These are phyloP conservation scores for Perccottus glenii DNA, from an alignment of 2,113 vertebrate species.

Conservation along the genomic window DNA sequence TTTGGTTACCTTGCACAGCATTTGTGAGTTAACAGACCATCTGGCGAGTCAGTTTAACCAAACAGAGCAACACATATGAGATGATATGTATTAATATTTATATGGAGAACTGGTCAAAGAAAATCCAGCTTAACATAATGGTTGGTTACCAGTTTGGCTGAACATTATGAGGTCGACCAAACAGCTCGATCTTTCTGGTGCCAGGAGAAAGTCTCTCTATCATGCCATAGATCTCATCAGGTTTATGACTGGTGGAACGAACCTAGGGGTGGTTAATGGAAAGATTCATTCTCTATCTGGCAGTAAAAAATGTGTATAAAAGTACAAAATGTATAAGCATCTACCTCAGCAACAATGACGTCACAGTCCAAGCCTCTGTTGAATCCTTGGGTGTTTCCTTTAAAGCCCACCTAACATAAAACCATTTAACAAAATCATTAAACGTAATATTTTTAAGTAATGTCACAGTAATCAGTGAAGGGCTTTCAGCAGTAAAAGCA, in stretches of 20 bases:
- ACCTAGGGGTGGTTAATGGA: constrained; percentile 73
- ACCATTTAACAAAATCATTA: neutral
- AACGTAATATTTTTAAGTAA: neutral
- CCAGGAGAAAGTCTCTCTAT: constrained; percentile 92
- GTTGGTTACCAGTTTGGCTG: constrained; percentile 88
- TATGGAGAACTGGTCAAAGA: too few species aligned
- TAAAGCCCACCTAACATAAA: constrained; percentile 86
- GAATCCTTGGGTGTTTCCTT: constrained; percentile 92
- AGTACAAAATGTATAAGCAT: neutral
- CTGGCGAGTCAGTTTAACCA: too few species aligned
- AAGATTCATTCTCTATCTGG: neutral
- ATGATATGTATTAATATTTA: too few species aligned
- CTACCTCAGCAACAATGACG: constrained; percentile 92
- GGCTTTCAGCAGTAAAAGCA: too few species aligned
- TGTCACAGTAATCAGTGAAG: too few species aligned
- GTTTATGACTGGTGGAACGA: constrained; percentile 93
- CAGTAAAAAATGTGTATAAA: neutral
- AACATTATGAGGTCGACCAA: constrained; percentile 92
- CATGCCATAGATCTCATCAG: constrained; percentile 95
- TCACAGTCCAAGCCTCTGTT: constrained; percentile 92
- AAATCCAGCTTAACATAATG: too few species aligned
- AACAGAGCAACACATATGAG: too few species aligned
- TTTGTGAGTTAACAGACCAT: too few species aligned
- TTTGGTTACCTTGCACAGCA: too few species aligned
- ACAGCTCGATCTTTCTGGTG: constrained; percentile 91